Conservation (phyloP, 2,888 invertebrate genomes). For the Chrysolina haemoptera region DNA sequence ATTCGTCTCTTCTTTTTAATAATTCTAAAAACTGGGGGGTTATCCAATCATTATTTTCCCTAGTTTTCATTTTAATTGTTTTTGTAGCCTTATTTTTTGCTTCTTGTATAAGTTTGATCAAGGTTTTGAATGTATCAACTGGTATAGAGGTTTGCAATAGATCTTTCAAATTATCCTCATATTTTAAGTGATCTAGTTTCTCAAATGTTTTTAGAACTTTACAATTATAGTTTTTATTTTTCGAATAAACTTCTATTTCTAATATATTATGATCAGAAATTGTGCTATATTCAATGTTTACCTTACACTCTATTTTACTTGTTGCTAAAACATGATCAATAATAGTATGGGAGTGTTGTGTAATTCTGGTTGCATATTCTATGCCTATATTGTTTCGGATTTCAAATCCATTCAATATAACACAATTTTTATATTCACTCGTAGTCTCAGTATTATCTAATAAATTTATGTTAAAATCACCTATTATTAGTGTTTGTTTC, state of each 20-base stretch:
- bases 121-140: not conserved
- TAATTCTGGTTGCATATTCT: not conserved
- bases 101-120: not conserved
- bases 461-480: not conserved
- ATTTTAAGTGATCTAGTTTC: not conserved
- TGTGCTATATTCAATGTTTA: not conserved
- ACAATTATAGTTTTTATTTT: not conserved
- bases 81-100: not conserved
- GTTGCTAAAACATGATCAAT: constrained; percentile 1
- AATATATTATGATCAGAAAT: not conserved
- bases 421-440: constrained; percentile 4
- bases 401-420: not conserved
- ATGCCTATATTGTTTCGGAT: no score
- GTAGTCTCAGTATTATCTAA: not conserved
- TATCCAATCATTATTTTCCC: not conserved
- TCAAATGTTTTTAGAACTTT: not conserved
- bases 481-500: constrained; percentile 4
- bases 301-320: not conserved
- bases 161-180: not conserved
- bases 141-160: not conserved
- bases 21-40: not conserved
- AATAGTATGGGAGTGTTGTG: not conserved
- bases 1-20: no score
- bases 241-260: not conserved
- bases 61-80: constrained; percentile 1